A percentile compares a stretch with the other conserved stretches of the same genome.
These are phyloP conservation scores for Leptestheria dahalacensis DNA, from an alignment of 1,140 invertebrate genomes.

Conservation along the genomic window DNA sequence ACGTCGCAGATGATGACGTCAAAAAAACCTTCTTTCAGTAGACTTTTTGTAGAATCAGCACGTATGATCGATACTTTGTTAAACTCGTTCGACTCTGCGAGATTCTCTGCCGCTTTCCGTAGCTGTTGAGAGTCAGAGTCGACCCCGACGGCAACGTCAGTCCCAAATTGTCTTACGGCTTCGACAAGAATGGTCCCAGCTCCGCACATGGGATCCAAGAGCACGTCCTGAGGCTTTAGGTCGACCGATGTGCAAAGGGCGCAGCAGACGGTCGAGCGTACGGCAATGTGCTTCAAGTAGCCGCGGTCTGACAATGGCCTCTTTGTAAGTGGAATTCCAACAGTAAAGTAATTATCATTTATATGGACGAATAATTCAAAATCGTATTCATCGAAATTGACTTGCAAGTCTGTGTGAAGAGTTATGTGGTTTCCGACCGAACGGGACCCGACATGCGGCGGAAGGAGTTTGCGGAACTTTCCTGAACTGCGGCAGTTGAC, in stretches of 20 bases:
- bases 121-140: conserved; percentile 14
- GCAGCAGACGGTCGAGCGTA: conserved; percentile 17
- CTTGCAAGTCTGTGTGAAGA: background rate
- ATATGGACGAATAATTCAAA: conserved; percentile 17
- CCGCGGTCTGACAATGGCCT: conserved; percentile 16
- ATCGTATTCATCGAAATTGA: conserved; percentile 2
- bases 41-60: conserved; percentile 8
- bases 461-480: background rate
- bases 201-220: conserved; percentile 18
- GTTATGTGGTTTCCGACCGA: conserved; percentile 2
- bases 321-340: conserved; percentile 16
- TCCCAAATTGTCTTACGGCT: conserved; percentile 6
- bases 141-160: conserved; percentile 7
- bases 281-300: conserved; percentile 13
- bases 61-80: background rate
- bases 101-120: conserved; percentile 14
- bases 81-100: background rate
- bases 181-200: conserved; percentile 18
- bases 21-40: conserved; percentile 6
- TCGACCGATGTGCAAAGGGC: conserved; percentile 11
- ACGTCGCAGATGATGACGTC: conserved; percentile 16
- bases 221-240: background rate
- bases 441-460: background rate
- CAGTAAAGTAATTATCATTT: conserved; percentile 15
- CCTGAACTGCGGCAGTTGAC: conserved; percentile 12